Percentiles rank a stretch among this genome's conserved stretches.
Conservation (phyloP, 2,113 vertebrate species). For the Zingel zingel region DNA sequence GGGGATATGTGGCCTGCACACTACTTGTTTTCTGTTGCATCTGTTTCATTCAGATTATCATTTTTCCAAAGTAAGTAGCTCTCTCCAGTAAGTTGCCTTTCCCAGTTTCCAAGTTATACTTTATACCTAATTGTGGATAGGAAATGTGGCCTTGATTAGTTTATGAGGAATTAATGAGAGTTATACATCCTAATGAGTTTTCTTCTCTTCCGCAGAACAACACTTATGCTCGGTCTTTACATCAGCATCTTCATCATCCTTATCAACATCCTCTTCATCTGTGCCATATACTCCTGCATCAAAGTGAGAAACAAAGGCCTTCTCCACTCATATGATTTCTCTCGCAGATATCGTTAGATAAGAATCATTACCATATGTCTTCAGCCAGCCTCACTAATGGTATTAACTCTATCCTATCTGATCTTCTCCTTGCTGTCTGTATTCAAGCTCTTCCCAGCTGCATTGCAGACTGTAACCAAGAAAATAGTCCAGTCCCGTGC, state of each 20-base stretch:
- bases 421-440: slow-evolving; percentile 48
- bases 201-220: slow-evolving; percentile 83
- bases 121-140: slow-evolving; percentile 22
- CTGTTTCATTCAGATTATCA: slow-evolving; percentile 90
- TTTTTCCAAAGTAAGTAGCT: slow-evolving; percentile 90
- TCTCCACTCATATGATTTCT: slow-evolving; percentile 14
- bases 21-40: slow-evolving; percentile 93
- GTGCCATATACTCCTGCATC: slow-evolving; percentile 93
- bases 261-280: slow-evolving; percentile 89
- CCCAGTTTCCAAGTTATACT: slow-evolving; percentile 12
- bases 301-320: slow-evolving; percentile 84
- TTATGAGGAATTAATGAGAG: slow-evolving; percentile 51
- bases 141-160: slow-evolving; percentile 62
- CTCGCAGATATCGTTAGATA: slow-evolving; percentile 45
- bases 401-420: slow-evolving; percentile 59
- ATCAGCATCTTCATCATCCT: slow-evolving; percentile 90
- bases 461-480: slow-evolving; percentile 88
- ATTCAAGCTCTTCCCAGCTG: slow-evolving; percentile 88
- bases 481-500: slow-evolving; percentile 92
- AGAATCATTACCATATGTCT: slow-evolving; percentile 58
- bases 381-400: slow-evolving; percentile 52
- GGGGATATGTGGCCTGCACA: slow-evolving; percentile 92
- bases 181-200: slow-evolving; percentile 56
- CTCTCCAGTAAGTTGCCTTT: slow-evolving; percentile 21
- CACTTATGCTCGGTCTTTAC: slow-evolving; percentile 90